Conservation (phyloP, 2,113 vertebrate genomes). For the Pluvianellus socialis region DNA sequence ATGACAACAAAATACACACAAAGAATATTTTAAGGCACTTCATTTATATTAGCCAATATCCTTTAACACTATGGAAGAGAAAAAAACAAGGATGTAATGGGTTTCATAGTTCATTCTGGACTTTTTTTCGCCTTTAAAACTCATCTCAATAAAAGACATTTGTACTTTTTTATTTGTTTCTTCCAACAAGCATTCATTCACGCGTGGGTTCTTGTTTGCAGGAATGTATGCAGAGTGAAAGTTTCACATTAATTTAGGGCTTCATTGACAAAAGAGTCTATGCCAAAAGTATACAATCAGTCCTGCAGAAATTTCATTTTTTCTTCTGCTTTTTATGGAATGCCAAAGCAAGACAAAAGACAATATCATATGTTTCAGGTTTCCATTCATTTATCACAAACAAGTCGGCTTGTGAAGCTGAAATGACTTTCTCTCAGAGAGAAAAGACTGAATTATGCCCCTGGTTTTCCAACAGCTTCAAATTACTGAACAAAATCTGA, state of each 20-base stretch:
- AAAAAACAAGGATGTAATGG: not conserved
- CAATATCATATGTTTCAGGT: not conserved
- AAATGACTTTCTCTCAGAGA: not conserved
- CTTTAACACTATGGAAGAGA: not conserved
- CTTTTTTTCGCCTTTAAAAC: not conserved
- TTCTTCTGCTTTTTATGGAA: slow-evolving; percentile 8
- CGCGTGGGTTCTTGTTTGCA: slow-evolving; percentile 43
- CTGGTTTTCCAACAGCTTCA: not conserved
- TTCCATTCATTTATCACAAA: not conserved
- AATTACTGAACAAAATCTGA: not conserved
- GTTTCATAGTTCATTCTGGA: not conserved
- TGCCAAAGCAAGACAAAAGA: not conserved
- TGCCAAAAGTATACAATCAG: not conserved
- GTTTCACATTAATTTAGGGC: slow-evolving; percentile 24
- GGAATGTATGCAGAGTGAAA: slow-evolving; percentile 4
- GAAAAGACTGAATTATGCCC: not conserved
- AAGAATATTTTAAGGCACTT: not conserved
- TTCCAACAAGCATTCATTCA: slow-evolving; percentile 12
- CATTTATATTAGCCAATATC: not conserved
- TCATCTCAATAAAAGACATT: slow-evolving; percentile 1
- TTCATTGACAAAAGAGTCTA: slow-evolving; percentile 14
- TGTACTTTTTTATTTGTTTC: not conserved
- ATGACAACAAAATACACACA: not conserved
- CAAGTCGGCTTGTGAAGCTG: not conserved
- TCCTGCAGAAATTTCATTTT: not conserved